Base-by-base conservation (phyloP, 1,140 invertebrate genomes). In the Zaprionus inermis region DNA sequence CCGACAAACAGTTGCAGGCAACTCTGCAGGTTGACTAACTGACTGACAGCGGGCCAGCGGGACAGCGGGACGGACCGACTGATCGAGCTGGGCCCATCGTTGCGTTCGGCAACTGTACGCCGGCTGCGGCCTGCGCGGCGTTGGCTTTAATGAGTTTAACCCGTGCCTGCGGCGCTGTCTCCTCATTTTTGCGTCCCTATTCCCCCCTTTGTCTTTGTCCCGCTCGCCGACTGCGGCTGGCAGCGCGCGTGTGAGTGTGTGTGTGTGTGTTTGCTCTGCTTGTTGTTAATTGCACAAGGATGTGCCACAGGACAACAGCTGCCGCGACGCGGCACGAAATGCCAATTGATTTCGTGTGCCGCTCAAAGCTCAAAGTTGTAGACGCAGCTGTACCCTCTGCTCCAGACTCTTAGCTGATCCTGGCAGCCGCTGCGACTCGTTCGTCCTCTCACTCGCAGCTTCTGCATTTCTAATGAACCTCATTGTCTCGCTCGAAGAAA, bases 291-390 rank as follows among this genome's bases (percentile, higher is more conserved):
- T 89, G 73, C 77, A 78, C 78, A 73, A 88, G 83, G 83, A 89
- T 88, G 84, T 70, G 77, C 76, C 83, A 68, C 72, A 83, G 83
- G 83, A 88, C 68, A 85, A 84, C 83, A 88, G 74, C 84, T 89
- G 84, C 76, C 61, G 49, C 34, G 41, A 54, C 65, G 64, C 58
- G 58, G 36, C 75, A 77, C 71, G 64, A 74, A 75, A 68, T 68
- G 67, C 69, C 82, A 86, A 88, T 86, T 88, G 84, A 77, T 79
- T 86, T 55, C 63, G 55, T 52, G 64, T 51, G 46, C 11, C n/a
- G 20, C 36, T 22, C 46, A 52, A 52, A 73, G 57, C 54, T 71
- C 55, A 71, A 63, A 55, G 30, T 59, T 65, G 58, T 46, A 36
- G 55, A 52, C 44, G 67, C 67, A 75, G 72, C 72, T 75, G 72